phyloP scores from a whole-genome alignment of 2,888 invertebrate genomes.

The Zelleria hepariella region DNA sequence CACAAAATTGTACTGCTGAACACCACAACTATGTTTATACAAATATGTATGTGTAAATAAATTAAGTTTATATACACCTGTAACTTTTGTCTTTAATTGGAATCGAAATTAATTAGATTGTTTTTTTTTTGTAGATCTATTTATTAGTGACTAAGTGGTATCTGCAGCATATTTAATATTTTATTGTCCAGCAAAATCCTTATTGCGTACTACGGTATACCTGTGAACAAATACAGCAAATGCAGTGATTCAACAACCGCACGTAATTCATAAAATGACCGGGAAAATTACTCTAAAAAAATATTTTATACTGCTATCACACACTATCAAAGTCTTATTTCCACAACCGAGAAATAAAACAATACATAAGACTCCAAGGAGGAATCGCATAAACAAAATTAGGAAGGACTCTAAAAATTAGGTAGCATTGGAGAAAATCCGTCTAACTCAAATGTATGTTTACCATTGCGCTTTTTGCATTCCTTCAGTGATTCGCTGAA shows the following conservation, averaged over 20 bases:
- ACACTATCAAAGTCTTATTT: too few relatives aligned
- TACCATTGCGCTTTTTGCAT: slow-evolving; percentile 87
- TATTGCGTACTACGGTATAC: neutral
- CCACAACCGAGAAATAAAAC: too few relatives aligned
- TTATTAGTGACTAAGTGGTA: neutral
- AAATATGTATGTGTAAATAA: slow-evolving; percentile 58
- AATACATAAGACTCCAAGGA: too few relatives aligned
- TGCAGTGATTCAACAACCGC: too few relatives aligned
- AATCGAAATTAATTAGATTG: neutral
- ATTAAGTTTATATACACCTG: slow-evolving; percentile 70
- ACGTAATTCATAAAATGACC: too few relatives aligned
- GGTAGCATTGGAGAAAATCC: too few relatives aligned
- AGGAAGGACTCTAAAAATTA: too few relatives aligned
- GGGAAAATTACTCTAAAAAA: too few relatives aligned
- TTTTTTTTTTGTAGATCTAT: neutral
- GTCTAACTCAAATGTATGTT: too few relatives aligned
- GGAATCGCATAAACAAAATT: too few relatives aligned
- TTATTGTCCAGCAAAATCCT: neutral
- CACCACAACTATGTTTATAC: slow-evolving; percentile 65
- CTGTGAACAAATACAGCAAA: neutral
- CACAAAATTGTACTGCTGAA: slow-evolving; percentile 25
- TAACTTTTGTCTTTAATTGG: slow-evolving; percentile 18
- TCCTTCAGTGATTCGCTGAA: slow-evolving; percentile 96
- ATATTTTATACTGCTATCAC: too few relatives aligned
- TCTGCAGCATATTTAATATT: neutral